These are phyloP conservation scores for Hydropsyche tenuis DNA, from an alignment of 1,140 invertebrate species.

Conservation along the genomic window DNA sequence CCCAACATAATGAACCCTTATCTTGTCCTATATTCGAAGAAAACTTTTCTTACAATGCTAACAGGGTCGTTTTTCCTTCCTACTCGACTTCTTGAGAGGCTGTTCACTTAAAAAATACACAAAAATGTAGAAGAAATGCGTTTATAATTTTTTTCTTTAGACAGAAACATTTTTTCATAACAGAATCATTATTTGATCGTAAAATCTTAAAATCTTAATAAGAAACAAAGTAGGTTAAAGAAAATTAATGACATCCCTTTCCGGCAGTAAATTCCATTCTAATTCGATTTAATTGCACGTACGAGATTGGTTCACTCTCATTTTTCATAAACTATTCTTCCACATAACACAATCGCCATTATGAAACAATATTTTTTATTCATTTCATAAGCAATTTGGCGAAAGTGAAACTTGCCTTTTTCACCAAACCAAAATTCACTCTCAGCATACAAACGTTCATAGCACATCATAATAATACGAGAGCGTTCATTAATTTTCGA, in stretches of 20 bases:
- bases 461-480: too few relatives aligned
- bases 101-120: too few relatives aligned
- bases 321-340: background rate
- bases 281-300: background rate
- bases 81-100: too few relatives aligned
- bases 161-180: too few relatives aligned
- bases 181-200: too few relatives aligned
- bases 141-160: too few relatives aligned
- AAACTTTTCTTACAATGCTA: conserved; percentile 26
- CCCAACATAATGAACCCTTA: conserved; percentile 11
- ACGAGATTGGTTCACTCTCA: background rate
- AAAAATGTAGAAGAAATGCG: too few relatives aligned
- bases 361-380: conserved; percentile 2
- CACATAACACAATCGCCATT: background rate
- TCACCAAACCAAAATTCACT: too few relatives aligned
- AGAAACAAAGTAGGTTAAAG: background rate
- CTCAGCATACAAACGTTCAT: too few relatives aligned
- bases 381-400: background rate
- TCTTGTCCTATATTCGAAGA: conserved; percentile 19
- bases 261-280: background rate
- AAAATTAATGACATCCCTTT: conserved; percentile 10
- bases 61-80: conserved; percentile 18
- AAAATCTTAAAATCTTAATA: background rate
- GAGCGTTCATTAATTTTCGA: background rate
- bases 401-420: background rate